Conservation (phyloP, 2,888 invertebrate genomes). For the Phyllotreta cruciferae region DNA sequence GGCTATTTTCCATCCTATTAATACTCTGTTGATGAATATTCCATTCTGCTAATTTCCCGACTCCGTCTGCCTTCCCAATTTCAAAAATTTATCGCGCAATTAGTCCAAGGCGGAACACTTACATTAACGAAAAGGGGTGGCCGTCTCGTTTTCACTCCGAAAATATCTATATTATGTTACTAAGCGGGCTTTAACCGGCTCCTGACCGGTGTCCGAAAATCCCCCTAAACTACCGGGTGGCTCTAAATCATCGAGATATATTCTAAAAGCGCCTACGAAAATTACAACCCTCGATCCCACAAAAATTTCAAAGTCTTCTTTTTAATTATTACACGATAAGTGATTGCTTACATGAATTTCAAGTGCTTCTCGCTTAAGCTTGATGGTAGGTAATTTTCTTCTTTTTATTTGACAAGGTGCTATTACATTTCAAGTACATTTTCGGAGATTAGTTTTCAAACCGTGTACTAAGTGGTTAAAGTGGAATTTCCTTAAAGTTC, state of each 20-base stretch:
- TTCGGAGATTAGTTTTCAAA: conserved; percentile 10
- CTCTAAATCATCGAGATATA: too few relatives aligned
- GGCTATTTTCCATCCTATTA: conserved; percentile 27
- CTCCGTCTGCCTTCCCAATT: conserved; percentile 27
- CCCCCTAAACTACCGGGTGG: too few relatives aligned
- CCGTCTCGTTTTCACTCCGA: not conserved
- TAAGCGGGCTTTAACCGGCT: too few relatives aligned
- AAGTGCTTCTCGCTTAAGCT: conserved; percentile 18
- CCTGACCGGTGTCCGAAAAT: too few relatives aligned
- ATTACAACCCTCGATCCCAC: not conserved
- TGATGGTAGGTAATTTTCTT: conserved; percentile 2
- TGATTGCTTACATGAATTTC: conserved; percentile 24
- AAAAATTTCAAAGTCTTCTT: conserved; percentile 18
- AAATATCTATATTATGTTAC: too few relatives aligned
- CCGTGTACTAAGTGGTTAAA: too few relatives aligned
- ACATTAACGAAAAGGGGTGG: conserved; percentile 24
- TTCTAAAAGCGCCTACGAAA: too few relatives aligned
- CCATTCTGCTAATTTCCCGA: conserved; percentile 27
- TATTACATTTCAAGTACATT: conserved; percentile 21
- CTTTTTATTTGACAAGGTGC: conserved; percentile 21
- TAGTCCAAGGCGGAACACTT: conserved; percentile 29
- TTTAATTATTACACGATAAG: conserved; percentile 23
- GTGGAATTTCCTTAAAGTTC: too few relatives aligned
- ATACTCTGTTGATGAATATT: conserved; percentile 31
- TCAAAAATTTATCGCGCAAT: conserved; percentile 30